Evolutionary conservation across 1,140 invertebrate species (phyloP).

Genomic region (Caenorhabditis remanei): DNA sequence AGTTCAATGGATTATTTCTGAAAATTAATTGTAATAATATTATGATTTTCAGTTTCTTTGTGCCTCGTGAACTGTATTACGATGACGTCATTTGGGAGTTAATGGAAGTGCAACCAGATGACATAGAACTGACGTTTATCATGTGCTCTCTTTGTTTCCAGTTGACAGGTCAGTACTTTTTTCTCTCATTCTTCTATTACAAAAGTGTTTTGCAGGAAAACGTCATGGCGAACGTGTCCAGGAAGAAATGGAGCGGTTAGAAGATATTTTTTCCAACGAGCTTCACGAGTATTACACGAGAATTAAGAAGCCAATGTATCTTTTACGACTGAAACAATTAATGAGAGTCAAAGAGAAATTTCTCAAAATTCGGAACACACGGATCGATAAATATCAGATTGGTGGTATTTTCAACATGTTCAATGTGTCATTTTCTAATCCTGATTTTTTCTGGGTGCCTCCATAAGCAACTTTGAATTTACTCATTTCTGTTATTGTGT

Average conservation of each 20-base stretch:
- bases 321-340: not conserved
- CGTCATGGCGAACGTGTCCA: not conserved
- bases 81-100: not conserved
- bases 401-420: not conserved
- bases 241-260: not conserved
- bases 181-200: not conserved
- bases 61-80: not conserved
- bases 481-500: too few species aligned
- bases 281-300: slow-evolving; percentile 22
- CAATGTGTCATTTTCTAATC: not conserved
- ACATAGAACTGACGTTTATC: not conserved
- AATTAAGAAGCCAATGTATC: not conserved
- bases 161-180: not conserved
- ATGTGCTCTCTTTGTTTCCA: not conserved
- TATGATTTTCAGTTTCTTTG: not conserved
- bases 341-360: slow-evolving; percentile 23
- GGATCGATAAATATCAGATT: not conserved
- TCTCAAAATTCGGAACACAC: not conserved
- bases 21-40: not conserved
- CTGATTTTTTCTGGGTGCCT: not conserved
- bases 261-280: slow-evolving; percentile 15
- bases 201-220: not conserved
- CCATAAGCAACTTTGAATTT: not conserved
- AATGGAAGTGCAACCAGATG: slow-evolving; percentile 2
- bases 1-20: not conserved